These are phyloP conservation scores for Clanis bilineata DNA, from an alignment of 2,888 invertebrate genomes.

Conservation along the genomic window DNA sequence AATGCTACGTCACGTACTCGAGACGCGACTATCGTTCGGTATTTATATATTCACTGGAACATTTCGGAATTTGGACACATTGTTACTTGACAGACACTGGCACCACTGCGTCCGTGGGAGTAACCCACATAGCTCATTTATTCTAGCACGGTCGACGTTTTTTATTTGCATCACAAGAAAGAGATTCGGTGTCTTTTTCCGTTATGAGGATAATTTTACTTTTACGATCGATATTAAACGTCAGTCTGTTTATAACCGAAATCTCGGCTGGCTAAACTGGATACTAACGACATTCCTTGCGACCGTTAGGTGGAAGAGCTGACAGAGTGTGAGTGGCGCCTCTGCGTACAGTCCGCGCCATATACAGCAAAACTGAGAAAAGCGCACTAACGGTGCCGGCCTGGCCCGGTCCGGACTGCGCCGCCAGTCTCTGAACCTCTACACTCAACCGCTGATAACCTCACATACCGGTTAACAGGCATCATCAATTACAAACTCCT, in stretches of 20 bases:
- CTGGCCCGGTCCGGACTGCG: slow-evolving; percentile 30
- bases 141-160: slow-evolving; percentile 15
- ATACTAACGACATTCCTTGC: slow-evolving; percentile 69
- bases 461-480: slow-evolving; percentile 37
- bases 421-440: slow-evolving; percentile 23
- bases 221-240: slow-evolving; percentile 51
- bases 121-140: slow-evolving; percentile 36
- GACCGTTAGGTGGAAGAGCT: slow-evolving; percentile 71
- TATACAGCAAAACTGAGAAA: slow-evolving; percentile 38
- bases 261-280: slow-evolving; percentile 62
- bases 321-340: slow-evolving; percentile 27
- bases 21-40: slow-evolving; percentile 44
- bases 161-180: neutral
- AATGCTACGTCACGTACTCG: slow-evolving; percentile 54
- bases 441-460: slow-evolving; percentile 42
- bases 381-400: slow-evolving; percentile 53
- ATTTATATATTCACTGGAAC: slow-evolving; percentile 49
- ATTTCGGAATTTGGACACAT: slow-evolving; percentile 49
- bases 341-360: slow-evolving; percentile 24
- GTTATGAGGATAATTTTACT: slow-evolving; percentile 46
- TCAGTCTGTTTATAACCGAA: slow-evolving; percentile 56
- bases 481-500: slow-evolving; percentile 43
- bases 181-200: slow-evolving; percentile 20
- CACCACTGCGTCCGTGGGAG: slow-evolving; percentile 42
- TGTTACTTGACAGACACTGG: slow-evolving; percentile 27